These are phyloP conservation scores for Apantesis nais DNA, from an alignment of 2,888 invertebrate species.

Conservation along the genomic window DNA sequence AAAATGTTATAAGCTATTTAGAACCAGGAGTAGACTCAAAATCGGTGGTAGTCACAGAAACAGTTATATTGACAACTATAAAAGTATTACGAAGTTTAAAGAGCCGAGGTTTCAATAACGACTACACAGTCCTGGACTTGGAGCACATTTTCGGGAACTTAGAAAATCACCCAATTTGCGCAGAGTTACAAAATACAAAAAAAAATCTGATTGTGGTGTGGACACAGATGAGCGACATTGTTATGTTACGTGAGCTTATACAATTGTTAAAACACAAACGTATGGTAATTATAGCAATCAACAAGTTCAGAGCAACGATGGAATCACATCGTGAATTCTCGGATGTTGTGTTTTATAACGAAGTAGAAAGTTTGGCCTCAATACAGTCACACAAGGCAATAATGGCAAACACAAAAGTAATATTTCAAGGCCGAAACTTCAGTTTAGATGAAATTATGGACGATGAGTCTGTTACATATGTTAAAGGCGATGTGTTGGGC, in stretches of 20 bases:
- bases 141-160: neutral
- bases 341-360: neutral
- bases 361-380: constrained; percentile 12
- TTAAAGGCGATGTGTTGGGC: constrained; percentile 22
- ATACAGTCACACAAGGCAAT: constrained; percentile 13
- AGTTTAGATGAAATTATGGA: constrained; percentile 18
- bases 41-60: constrained; percentile 19
- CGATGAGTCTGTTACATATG: neutral
- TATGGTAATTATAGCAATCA: constrained; percentile 7
- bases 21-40: neutral
- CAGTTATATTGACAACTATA: constrained; percentile 11
- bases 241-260: constrained; percentile 1
- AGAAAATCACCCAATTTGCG: neutral
- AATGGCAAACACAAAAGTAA: constrained; percentile 10
- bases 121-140: constrained; percentile 1
- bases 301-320: neutral
- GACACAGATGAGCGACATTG: neutral
- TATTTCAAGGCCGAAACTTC: constrained; percentile 26
- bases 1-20: neutral
- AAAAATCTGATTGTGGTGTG: neutral
- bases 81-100: constrained; percentile 25
- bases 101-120: neutral
- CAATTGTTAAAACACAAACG: constrained; percentile 1
- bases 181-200: constrained; percentile 1
- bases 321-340: constrained; percentile 9